Evolutionary conservation across 2,113 vertebrate species (phyloP).

Genomic region (Hucho hucho): DNA sequence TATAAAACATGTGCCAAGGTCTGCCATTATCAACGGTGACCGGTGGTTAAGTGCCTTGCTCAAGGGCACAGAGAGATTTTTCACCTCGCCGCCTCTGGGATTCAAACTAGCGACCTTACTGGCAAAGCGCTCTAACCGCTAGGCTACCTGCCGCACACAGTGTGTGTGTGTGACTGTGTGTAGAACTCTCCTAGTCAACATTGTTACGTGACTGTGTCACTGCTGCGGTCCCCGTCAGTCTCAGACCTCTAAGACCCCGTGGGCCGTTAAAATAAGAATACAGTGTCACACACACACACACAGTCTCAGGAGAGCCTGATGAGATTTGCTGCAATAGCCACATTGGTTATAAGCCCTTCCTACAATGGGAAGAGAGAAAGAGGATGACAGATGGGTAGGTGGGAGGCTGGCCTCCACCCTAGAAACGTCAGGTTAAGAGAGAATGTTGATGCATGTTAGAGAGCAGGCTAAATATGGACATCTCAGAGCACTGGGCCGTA

Average conservation of each 20-base stretch:
- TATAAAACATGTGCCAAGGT: not conserved
- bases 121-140: no score
- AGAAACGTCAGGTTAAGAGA: not conserved
- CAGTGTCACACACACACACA: not conserved
- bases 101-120: no score
- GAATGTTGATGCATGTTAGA: conserved; percentile 40
- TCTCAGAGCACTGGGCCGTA: conserved; percentile 30
- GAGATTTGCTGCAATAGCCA: conserved; percentile 55
- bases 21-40: no score
- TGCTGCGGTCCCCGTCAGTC: conserved; percentile 16
- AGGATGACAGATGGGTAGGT: not conserved
- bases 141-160: no score
- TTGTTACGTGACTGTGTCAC: conserved; percentile 36
- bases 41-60: no score
- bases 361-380: conserved; percentile 4
- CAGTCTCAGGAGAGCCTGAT: not conserved
- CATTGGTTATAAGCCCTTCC: conserved; percentile 14
- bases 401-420: conserved; percentile 35
- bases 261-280: conserved; percentile 6
- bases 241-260: not conserved
- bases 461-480: conserved; percentile 42
- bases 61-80: no score
- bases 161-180: no score
- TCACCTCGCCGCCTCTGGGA: no score
- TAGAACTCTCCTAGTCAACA: conserved; percentile 7